A percentile compares a stretch with the other conserved stretches of the same genome.
Conservation (phyloP, 2,113 vertebrate species). For the Strigops habroptila region DNA sequence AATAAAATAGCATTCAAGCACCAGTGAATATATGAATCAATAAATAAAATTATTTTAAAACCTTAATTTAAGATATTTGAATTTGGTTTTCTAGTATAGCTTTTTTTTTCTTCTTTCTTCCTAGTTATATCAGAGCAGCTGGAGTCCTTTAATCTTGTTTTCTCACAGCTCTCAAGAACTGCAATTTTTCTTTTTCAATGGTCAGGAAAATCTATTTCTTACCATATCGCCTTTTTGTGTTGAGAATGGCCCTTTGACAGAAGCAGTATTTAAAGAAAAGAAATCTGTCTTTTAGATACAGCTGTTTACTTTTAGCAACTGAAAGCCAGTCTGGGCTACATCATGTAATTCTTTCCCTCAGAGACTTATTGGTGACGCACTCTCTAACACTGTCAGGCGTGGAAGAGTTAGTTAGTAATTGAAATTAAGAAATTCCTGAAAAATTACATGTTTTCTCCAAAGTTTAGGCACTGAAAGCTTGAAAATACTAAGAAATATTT, state of each 20-base stretch:
- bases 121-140: background rate
- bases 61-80: background rate
- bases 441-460: background rate
- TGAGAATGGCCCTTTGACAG: background rate
- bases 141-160: background rate
- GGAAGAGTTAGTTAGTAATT: background rate
- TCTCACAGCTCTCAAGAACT: background rate
- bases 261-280: background rate
- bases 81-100: background rate
- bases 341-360: background rate
- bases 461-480: background rate
- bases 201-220: background rate
- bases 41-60: background rate
- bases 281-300: background rate
- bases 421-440: background rate
- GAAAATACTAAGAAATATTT: background rate
- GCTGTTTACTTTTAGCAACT: background rate
- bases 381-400: background rate
- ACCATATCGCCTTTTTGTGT: background rate
- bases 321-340: background rate
- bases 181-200: background rate
- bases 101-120: background rate
- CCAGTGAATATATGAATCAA: background rate
- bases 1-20: background rate
- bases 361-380: background rate